Conservation (phyloP, 2,113 vertebrate genomes). For the Gobio gobio region DNA sequence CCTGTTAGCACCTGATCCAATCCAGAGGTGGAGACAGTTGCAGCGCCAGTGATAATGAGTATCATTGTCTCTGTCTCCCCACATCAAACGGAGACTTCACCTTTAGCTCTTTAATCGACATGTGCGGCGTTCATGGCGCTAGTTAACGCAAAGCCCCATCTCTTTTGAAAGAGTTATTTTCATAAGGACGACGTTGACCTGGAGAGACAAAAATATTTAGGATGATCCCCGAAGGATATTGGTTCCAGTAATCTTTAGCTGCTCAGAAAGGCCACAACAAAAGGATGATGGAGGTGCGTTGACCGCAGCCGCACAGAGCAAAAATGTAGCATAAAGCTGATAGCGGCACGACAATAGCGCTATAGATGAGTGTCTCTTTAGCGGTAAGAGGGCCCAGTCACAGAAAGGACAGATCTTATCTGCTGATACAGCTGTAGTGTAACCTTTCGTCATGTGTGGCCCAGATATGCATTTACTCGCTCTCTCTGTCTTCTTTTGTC, state of each 20-base stretch:
- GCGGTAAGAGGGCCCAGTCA: slow-evolving; percentile 3
- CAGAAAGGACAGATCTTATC: slow-evolving; percentile 34
- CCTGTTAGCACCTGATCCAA: slow-evolving; percentile 50
- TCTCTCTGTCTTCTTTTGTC: neutral
- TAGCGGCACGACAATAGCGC: slow-evolving; percentile 24
- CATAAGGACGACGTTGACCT: neutral
- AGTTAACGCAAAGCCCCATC: neutral
- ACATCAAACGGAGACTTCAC: slow-evolving; percentile 35
- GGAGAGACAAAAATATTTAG: slow-evolving; percentile 2
- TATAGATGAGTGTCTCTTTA: slow-evolving; percentile 30
- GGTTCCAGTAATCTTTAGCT: neutral
- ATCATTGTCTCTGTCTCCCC: slow-evolving; percentile 40
- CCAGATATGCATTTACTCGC: slow-evolving; percentile 12
- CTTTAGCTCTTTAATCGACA: slow-evolving; percentile 3
- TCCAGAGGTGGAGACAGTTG: slow-evolving; percentile 24
- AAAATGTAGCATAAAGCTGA: slow-evolving; percentile 21
- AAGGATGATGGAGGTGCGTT: slow-evolving; percentile 13
- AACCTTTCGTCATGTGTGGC: slow-evolving; percentile 60
- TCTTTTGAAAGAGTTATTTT: slow-evolving; percentile 4
- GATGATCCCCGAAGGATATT: neutral
- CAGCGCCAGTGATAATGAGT: slow-evolving; percentile 36
- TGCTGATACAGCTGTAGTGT: slow-evolving; percentile 42
- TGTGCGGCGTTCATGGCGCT: neutral
- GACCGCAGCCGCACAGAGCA: neutral
- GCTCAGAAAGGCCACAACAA: slow-evolving; percentile 23